Base-by-base conservation (phyloP, 2,888 invertebrate species). In the Griposia aprilina region DNA sequence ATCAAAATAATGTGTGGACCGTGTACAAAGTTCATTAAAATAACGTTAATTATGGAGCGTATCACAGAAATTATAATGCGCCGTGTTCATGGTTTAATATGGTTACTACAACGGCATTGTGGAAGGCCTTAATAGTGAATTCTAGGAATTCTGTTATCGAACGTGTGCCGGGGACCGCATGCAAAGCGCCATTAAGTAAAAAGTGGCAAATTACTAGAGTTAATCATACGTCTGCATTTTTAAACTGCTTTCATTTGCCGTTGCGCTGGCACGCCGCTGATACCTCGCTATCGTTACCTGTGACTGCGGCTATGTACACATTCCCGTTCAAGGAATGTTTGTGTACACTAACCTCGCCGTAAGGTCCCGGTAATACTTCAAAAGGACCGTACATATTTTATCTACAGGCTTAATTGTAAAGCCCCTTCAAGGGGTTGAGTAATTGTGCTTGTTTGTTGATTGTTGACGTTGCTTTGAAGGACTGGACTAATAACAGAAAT, bases 181-280 rank as follows among this genome's bases (percentile, higher is more conserved):
- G 94, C 92, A 86, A 90, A 87, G 88, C 83, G 89, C 90, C 90
- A 91, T 91, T 90, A 90, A 67, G 83, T 83, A 87, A 91, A 92
- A 92, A 91, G 89, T 86, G 79, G 90, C 90, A 92, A 93, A 92
- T 92, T 92, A 89, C 90, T 81, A 78, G 81, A 83, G 84, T 88
- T 94, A 93, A 93, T 92, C 90, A 92, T 90, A 93, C 92, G 92
- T 91, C 90, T 92, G 87, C 90, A 88, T 89, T 91, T 91, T 90
- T 88, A 86, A 86, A 89, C 84, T 79, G 84, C 85, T 88, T 90
- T 88, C 83, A 87, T 89, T 89, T 88, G 88, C 80, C 30, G 77
- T 83, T 84, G 74, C 62, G 65, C 68, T 68, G 20, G 76, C 90
- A 88, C 82, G 90, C 84, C 59, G 87, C 76, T 86, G 84, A 80